Base-by-base conservation (phyloP, 2,797 vertebrate species). In the Bradypus variegatus region DNA sequence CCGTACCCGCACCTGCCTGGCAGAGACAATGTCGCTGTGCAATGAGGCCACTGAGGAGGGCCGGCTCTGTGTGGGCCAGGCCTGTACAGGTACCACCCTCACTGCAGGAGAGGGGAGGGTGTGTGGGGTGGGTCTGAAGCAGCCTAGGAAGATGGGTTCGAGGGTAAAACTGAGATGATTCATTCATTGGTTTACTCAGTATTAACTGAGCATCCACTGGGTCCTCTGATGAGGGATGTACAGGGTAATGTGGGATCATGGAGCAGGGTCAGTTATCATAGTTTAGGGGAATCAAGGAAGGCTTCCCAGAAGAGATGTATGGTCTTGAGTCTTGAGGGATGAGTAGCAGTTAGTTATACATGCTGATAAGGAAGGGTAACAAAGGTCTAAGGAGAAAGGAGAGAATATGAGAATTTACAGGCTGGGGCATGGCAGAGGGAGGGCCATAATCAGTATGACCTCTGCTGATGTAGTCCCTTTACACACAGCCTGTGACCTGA, bases 1-100 rank as follows among this genome's bases (percentile, higher is more conserved):
- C 86, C 98, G 99, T 55, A 97, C 98, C 87, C 98, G 99, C 94
- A 98, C 86, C 85, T 99, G 99, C 96, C 96, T 98, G 14, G 97
- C 98, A 6, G 97, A 96, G 94, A 97, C 55, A 1, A 36, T 97
- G 91, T 97, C 96, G 5, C 97, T 97, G 92, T 99, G 99, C 91
- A 98, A 73, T 12, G 99, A 99, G 36, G 96, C 97, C 65, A 97
- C 97, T 2, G 97, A 98, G 84, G 98, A 99, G 95, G 98, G 97
- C 10, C 98, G 97, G 96, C 95, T 97, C 79, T 99, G 99, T 91
- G 96, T 97, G 72, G 98, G 98, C 94, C 97, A 98, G 0, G 93
- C 97, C 41, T 99, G 99, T 95, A 94, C 97, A 96, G 97, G 98
- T 97, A 97, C 91, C 36, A 13, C 25, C n/a, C 19, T 86, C 27